Conservation (phyloP, 1,140 invertebrate genomes). For the Mamestra configurata region DNA sequence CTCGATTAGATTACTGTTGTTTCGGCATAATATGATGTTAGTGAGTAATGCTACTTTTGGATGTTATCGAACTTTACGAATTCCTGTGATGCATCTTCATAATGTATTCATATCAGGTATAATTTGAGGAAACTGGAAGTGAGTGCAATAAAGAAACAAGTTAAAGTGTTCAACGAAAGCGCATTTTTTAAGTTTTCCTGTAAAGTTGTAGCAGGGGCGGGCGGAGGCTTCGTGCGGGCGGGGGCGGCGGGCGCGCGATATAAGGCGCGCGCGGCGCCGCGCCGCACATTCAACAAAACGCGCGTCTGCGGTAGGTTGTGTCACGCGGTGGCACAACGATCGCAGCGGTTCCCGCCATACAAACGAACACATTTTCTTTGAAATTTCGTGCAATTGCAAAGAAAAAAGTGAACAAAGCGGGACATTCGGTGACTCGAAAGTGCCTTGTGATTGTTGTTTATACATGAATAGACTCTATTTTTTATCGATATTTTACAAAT, state of each 20-base stretch:
- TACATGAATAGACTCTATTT: slow-evolving; percentile 63
- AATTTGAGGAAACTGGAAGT: slow-evolving; percentile 40
- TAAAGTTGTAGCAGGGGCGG: slow-evolving; percentile 65
- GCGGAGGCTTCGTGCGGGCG: slow-evolving; percentile 63
- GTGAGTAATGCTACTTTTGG: not conserved
- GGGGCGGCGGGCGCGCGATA: slow-evolving; percentile 56
- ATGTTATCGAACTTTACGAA: slow-evolving; percentile 19
- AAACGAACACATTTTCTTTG: slow-evolving; percentile 82
- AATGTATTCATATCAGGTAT: slow-evolving; percentile 32
- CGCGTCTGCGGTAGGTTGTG: slow-evolving; percentile 85
- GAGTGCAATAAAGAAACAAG: slow-evolving; percentile 37
- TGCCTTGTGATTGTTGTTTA: slow-evolving; percentile 76
- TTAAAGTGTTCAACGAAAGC: slow-evolving; percentile 49
- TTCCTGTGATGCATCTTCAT: slow-evolving; percentile 30
- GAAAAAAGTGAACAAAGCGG: slow-evolving; percentile 81
- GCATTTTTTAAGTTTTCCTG: slow-evolving; percentile 49
- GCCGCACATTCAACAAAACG: slow-evolving; percentile 73
- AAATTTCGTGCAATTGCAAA: slow-evolving; percentile 86
- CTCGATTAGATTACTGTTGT: not conserved
- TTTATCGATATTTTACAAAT: slow-evolving; percentile 60
- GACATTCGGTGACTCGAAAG: slow-evolving; percentile 77
- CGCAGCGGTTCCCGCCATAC: slow-evolving; percentile 76
- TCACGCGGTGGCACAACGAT: slow-evolving; percentile 78
- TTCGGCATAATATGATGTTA: not conserved
- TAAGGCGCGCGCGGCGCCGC: slow-evolving; percentile 66